phyloP scores from a whole-genome alignment of 2,113 vertebrate genomes.

The Polyodon spathula region DNA sequence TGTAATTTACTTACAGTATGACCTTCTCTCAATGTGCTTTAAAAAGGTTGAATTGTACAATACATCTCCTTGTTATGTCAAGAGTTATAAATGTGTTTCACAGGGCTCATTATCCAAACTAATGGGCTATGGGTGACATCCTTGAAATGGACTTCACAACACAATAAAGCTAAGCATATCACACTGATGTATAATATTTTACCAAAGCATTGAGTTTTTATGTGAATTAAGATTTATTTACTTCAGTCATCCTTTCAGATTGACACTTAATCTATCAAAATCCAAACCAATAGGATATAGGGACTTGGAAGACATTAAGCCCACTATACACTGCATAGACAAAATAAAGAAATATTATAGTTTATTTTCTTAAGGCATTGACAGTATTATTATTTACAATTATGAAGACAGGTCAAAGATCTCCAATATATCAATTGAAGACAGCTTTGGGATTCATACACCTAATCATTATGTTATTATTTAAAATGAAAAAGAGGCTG shows the following conservation, averaged over 20 bases:
- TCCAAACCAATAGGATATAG: slow-evolving; percentile 10
- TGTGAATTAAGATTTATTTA: slow-evolving; percentile 62
- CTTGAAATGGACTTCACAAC: slow-evolving; percentile 80
- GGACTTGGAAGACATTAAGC: background rate
- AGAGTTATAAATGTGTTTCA: slow-evolving; percentile 87
- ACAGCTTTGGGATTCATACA: too few species aligned
- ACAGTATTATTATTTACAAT: too few species aligned
- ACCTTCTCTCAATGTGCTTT: slow-evolving; percentile 70
- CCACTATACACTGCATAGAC: too few species aligned
- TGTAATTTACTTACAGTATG: slow-evolving; percentile 25
- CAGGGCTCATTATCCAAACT: slow-evolving; percentile 85
- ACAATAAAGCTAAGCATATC: slow-evolving; percentile 47
- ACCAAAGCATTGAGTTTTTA: slow-evolving; percentile 49
- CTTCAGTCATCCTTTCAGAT: slow-evolving; percentile 17
- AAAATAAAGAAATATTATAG: too few species aligned
- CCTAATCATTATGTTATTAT: too few species aligned
- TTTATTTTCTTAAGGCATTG: too few species aligned
- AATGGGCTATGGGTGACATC: slow-evolving; percentile 78
- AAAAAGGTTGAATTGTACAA: slow-evolving; percentile 69
- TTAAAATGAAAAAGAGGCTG: too few species aligned
- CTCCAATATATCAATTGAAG: too few species aligned
- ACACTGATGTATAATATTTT: slow-evolving; percentile 54
- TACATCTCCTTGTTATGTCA: slow-evolving; percentile 72
- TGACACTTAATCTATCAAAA: slow-evolving; percentile 28
- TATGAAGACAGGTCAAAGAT: too few species aligned